Base-by-base conservation (phyloP, 2,888 invertebrate species). In the Xylocampa areola region DNA sequence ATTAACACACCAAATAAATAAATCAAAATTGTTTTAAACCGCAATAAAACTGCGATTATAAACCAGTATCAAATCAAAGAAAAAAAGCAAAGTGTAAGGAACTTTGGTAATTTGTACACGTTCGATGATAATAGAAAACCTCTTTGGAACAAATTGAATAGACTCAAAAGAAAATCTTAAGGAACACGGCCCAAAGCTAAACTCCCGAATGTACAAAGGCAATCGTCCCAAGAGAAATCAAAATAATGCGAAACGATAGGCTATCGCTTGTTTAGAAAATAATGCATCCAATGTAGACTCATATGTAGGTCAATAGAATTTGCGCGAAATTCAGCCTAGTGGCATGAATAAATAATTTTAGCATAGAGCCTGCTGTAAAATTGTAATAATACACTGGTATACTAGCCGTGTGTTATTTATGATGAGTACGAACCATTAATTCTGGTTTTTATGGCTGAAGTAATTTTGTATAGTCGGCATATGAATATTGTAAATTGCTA, bases 321-420 rank as follows among this genome's bases (percentile, higher is more conserved):
- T 62, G 37, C 55, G 48, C 35, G 11, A 50, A 63, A 45, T 49
- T 29, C 47, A 36, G 43, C 14, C 37, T 30, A 49, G 36, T 37
- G 33, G 25, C 33, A 43, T 69, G 37, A 66, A 66, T 66, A 40
- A 48, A 48, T 64, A 35, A 66, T 55, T 51, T 43, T n/a, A 29
- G 50, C 36, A 23, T 32, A 47, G 47, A 35, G 41, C 23, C 16
- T 32, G 35, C 25, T 37, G 8, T 59, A 33, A 35, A 32, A 67
- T 44, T 37, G 32, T 66, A 47, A 67, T 43, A 71, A 52, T 51
- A 43, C 32, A 65, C 32, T 40, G 27, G 27, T 0, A 17, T n/a
- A n/a, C n/a, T n/a, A n/a, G n/a, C n/a, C n/a, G n/a, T n/a, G 32
- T 40, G 32, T 48, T 19, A 63, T 66, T 66, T 69, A 66, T 40